A percentile compares a stretch with the other conserved stretches of the same genome.
These are phyloP conservation scores for Gryllus longicercus DNA, from an alignment of 2,888 invertebrate species.

Conservation along the genomic window DNA sequence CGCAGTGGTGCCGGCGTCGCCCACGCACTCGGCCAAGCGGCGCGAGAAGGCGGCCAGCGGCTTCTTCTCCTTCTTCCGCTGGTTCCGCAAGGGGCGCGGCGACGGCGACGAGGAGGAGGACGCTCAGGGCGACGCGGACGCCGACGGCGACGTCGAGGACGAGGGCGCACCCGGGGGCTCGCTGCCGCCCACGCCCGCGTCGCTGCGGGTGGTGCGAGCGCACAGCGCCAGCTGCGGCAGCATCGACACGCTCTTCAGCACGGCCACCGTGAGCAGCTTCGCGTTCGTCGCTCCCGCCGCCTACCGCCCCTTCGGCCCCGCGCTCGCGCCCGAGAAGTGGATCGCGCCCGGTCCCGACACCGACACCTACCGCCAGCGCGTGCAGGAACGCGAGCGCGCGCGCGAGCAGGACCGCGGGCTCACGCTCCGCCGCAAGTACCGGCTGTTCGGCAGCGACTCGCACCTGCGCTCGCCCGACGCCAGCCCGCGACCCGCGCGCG, in stretches of 20 bases:
- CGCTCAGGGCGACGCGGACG: conserved; percentile 18
- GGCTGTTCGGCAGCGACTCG: conserved; percentile 49
- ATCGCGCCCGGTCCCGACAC: conserved; percentile 58
- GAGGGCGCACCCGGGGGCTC: conserved; percentile 27
- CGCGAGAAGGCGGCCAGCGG: conserved; percentile 44
- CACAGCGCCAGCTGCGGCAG: conserved; percentile 57
- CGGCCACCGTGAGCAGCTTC: conserved; percentile 69
- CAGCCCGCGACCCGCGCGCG: conserved; percentile 31
- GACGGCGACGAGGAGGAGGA: conserved; percentile 35
- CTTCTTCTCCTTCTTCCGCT: conserved; percentile 64
- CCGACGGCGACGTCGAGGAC: neutral
- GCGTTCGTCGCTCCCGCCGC: conserved; percentile 61
- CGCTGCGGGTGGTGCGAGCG: conserved; percentile 38
- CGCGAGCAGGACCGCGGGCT: conserved; percentile 59
- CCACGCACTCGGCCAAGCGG: conserved; percentile 31
- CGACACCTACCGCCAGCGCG: conserved; percentile 60
- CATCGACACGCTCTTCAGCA: conserved; percentile 66
- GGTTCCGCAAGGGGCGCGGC: conserved; percentile 62
- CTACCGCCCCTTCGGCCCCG: conserved; percentile 48
- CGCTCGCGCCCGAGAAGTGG: conserved; percentile 47
- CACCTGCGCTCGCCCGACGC: conserved; percentile 20
- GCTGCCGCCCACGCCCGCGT: conserved; percentile 31
- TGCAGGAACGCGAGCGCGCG: conserved; percentile 58
- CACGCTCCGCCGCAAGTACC: conserved; percentile 64
- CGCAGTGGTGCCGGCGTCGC: neutral